Conservation (phyloP, 2,113 vertebrate species). For the Haemorhous mexicanus region DNA sequence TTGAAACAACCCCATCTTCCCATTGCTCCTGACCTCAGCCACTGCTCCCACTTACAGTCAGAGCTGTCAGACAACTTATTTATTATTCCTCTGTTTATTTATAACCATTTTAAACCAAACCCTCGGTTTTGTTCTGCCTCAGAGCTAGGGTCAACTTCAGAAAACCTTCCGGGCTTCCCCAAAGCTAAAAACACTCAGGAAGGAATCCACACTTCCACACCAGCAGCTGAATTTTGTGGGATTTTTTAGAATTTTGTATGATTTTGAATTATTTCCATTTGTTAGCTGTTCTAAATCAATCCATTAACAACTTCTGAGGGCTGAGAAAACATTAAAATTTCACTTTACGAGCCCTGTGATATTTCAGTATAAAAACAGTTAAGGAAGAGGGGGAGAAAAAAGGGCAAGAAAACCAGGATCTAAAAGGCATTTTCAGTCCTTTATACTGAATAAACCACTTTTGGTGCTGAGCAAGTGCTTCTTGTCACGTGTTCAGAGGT, state of each 20-base stretch:
- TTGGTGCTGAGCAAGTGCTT: neutral
- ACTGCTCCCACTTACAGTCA: neutral
- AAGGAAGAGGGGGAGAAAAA: rapidly evolving
- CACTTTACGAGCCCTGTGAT: neutral
- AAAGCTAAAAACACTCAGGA: neutral
- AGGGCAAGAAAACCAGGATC: neutral
- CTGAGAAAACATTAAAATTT: neutral
- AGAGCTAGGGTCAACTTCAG: neutral
- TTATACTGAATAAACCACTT: neutral
- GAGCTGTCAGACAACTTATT: neutral
- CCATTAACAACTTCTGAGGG: neutral
- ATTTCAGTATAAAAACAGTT: neutral
- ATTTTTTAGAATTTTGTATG: neutral
- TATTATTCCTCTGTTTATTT: neutral
- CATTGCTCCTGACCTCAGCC: neutral
- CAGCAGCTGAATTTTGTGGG: neutral
- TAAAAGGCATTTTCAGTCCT: neutral
- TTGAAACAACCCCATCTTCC: neutral
- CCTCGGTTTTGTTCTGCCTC: neutral
- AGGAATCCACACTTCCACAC: neutral
- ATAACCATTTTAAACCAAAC: neutral
- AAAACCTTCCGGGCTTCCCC: neutral
- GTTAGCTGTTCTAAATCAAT: neutral
- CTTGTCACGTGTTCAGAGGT: neutral
- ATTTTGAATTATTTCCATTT: neutral